Conservation (phyloP, 2,888 invertebrate species). For the Aleiodes testaceus region DNA sequence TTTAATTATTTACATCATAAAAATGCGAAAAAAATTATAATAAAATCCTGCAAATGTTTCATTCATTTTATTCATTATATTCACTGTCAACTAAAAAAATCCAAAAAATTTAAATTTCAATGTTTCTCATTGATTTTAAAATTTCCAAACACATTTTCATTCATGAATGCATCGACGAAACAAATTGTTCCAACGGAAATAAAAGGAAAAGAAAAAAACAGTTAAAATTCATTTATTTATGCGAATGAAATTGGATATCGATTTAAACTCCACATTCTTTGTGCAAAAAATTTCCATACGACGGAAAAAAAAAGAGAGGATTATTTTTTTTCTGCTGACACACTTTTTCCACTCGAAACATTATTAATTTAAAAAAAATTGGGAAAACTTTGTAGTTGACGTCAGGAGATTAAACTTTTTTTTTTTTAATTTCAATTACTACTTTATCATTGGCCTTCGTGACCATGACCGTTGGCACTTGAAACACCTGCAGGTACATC, state of each 20-base stretch:
- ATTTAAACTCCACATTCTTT: background rate
- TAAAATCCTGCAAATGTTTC: too few species aligned
- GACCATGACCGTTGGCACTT: slow-evolving; percentile 30
- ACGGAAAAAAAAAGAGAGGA: background rate
- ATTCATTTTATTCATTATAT: too few species aligned
- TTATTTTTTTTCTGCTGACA: background rate
- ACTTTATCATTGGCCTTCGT: slow-evolving; percentile 20
- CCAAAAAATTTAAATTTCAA: background rate
- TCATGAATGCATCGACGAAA: slow-evolving; percentile 5
- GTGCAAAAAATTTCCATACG: background rate
- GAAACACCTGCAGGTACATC: slow-evolving; percentile 24
- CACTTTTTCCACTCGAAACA: background rate
- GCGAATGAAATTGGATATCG: slow-evolving; percentile 10
- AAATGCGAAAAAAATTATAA: too few species aligned
- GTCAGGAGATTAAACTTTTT: slow-evolving; percentile 9
- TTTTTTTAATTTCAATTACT: background rate
- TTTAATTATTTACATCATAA: too few species aligned
- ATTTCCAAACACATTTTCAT: background rate
- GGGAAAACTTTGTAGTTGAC: slow-evolving; percentile 16
- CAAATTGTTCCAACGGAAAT: background rate
- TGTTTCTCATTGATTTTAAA: background rate
- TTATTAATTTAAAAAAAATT: slow-evolving; percentile 6
- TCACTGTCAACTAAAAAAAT: background rate
- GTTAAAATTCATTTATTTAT: slow-evolving; percentile 2
- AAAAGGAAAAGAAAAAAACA: background rate